Evolutionary conservation across 2,797 vertebrate genomes (phyloP), one percentile per base, ranked within the genome.

Genomic region (Antennarius maculatus): DNA sequence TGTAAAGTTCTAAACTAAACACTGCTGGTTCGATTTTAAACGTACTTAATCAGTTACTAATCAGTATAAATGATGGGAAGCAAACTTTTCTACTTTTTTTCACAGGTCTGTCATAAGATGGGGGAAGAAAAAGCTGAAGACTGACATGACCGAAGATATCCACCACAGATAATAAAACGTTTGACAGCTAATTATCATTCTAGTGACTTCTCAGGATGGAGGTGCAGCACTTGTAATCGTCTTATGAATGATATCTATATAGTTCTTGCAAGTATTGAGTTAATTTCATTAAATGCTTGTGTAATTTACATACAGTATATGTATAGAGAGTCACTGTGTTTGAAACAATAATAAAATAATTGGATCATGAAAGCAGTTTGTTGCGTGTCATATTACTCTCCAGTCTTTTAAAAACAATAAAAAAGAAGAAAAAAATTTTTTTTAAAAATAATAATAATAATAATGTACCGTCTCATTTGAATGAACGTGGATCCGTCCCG

Each of bases 61-160:
- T 49, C 14, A 29, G 1, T 47, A 14, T 4, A 28, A 69, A n/a
- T 31, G 0, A 31, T 64, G 0, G 0, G 2, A 57, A 41, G 5
- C 15, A 56, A 45, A 48, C 0, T 0, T 7, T 0, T 65, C 7
- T 29, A 57, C 56, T 14, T 13, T 7, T 60, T 37, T 77, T 52
- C 46, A 58, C 83, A 94, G 93, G 92, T 78, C 0, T 94, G 47
- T 90, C 86, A 4, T 94, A 80, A 94, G 69, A 63, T 11, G 31
- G 62, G 62, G 23, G 23, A 23, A 76, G 56, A 45, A 18, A 65
- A 54, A 45, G 39, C 41, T 63, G 60, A 49, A 75, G 34, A 61
- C 64, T 61, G 39, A 41, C 71, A 37, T 57, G 42, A 55, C 16
- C 34, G 60, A 15, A 18, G 46, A 27, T 14, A 75, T 70, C 66